Base-by-base conservation (phyloP, 1,140 invertebrate genomes). In the Drosophila serrata region DNA sequence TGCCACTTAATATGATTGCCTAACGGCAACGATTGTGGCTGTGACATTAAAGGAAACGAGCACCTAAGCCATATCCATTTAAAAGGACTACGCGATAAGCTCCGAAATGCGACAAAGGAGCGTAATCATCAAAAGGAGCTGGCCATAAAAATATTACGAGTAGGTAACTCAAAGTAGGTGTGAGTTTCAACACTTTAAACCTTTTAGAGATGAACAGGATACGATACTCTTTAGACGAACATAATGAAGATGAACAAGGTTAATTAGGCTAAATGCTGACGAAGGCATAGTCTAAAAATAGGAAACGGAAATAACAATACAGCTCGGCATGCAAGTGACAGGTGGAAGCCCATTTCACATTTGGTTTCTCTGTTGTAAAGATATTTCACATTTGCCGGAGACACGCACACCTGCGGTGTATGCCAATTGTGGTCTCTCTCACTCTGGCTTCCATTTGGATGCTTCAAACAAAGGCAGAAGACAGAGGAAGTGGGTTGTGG, bases 1-100 rank as follows among this genome's bases (percentile, higher is more conserved):
- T 19, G 17, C 64, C 76, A 80, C 81, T 84, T 82, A 82, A 76
- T 84, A 67, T 72, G 81, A 82, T 82, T 82, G 70, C 70, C 62
- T 75, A 63, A 75, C 55, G 68, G 76, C 35, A 8, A 24, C 46
- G 40, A 15, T 33, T 51, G 29, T 33, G 31, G 24, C 43, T 49
- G 31, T 43, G 57, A 62, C 48, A 55, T 60, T 61, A 69, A 62
- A 27, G 49, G 19, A 57, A 70, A 58, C 46, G 65, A 73, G 33
- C 65, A 72, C 27, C 59, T 53, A 78, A 79, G 62, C 58, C 74
- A 72, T 80, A 72, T 67, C 58, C 62, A 68, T 60, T 62, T 61
- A 49, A 49, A 31, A 13, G 69, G 37, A 72, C 56, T 61, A 53
- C 60, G 46, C 56, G 60, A 46, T 61, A 63, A 62, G 77, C 51